Evolutionary conservation across 2,113 vertebrate genomes (phyloP).

Genomic region (Tachuris rubrigastra): DNA sequence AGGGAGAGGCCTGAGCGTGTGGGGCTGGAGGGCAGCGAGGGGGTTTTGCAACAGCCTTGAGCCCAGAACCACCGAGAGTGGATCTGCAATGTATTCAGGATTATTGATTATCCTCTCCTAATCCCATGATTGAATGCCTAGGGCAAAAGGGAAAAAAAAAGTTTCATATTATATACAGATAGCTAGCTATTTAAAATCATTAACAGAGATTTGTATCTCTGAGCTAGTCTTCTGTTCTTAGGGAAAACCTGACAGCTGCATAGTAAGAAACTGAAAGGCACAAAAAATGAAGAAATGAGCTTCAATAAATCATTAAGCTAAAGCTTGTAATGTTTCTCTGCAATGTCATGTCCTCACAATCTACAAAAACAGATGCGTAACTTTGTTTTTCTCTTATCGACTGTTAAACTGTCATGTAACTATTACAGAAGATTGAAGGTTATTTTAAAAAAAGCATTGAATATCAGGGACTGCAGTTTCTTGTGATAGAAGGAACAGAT

Average conservation of each 20-base stretch:
- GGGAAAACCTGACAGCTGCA: background rate
- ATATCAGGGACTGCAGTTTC: background rate
- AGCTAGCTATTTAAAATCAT: constrained; percentile 53
- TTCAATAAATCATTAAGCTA: constrained; percentile 39
- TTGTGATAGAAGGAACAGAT: background rate
- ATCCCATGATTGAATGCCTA: background rate
- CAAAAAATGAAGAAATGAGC: constrained; percentile 36
- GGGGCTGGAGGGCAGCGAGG: rapidly evolving
- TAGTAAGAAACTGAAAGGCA: background rate
- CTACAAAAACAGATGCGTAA: background rate
- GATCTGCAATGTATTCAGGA: background rate
- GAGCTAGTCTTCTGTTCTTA: background rate
- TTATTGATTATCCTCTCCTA: constrained; percentile 49
- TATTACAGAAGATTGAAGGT: background rate
- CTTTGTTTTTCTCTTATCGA: constrained; percentile 17
- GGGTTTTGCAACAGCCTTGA: background rate
- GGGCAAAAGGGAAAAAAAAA: background rate
- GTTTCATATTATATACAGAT: background rate
- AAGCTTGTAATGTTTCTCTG: constrained; percentile 12
- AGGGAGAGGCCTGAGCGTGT: rapidly evolving
- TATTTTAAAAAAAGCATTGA: background rate
- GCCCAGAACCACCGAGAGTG: background rate
- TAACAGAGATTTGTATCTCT: constrained; percentile 35
- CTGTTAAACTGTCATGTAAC: background rate
- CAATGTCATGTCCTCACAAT: background rate